These are phyloP conservation scores for Lepisosteus oculatus DNA, from an alignment of 2,113 vertebrate genomes.

Conservation along the genomic window DNA sequence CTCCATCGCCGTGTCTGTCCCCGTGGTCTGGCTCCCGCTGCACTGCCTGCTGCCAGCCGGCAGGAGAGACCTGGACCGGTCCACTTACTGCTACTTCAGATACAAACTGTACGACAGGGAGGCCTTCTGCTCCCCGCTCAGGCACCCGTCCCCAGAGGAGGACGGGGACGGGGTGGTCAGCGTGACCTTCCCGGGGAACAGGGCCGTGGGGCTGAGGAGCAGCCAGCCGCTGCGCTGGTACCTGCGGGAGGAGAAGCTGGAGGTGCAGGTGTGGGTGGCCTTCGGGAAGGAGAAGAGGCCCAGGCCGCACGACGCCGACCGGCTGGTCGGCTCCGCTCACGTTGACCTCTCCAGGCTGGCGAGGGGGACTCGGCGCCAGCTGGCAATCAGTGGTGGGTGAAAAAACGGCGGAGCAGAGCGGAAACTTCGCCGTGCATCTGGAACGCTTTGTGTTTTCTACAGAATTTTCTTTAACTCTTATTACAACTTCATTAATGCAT, in stretches of 20 bases:
- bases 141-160: conserved; percentile 61
- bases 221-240: conserved; percentile 83
- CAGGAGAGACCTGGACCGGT: conserved; percentile 61
- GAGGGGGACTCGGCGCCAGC: conserved; percentile 52
- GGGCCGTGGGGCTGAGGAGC: conserved; percentile 58
- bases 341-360: conserved; percentile 72
- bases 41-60: conserved; percentile 75
- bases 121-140: conserved; percentile 73
- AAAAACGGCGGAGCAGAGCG: neutral
- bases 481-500: neutral
- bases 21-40: conserved; percentile 79
- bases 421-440: neutral
- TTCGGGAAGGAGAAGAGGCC: conserved; percentile 68
- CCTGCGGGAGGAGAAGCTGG: conserved; percentile 83
- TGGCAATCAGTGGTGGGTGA: conserved; percentile 79
- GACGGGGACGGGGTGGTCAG: conserved; percentile 51
- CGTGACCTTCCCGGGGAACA: conserved; percentile 67
- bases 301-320: conserved; percentile 81
- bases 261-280: conserved; percentile 88
- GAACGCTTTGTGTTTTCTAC: neutral
- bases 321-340: conserved; percentile 86
- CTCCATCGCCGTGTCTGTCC: conserved; percentile 68
- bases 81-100: conserved; percentile 83
- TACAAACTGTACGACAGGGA: conserved; percentile 80
- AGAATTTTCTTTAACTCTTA: neutral